These are phyloP conservation scores for Cheiracanthium punctorium DNA, from an alignment of 2,888 invertebrate species.

Conservation along the genomic window DNA sequence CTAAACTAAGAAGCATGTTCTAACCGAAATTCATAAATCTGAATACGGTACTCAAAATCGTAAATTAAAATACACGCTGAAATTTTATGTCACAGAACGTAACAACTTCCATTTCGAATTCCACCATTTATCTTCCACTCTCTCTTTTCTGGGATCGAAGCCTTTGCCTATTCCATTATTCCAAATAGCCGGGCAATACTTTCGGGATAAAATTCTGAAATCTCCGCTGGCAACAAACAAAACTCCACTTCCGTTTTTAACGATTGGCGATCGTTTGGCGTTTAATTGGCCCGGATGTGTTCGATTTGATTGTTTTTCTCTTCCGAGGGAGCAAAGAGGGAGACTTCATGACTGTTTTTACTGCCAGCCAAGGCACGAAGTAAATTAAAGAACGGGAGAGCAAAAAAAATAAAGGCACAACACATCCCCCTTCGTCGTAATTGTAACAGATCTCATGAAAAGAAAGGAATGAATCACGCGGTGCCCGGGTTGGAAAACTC, in stretches of 20 bases:
- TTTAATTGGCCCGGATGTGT: constrained; percentile 69
- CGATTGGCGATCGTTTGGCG: constrained; percentile 67
- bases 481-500: constrained; percentile 29
- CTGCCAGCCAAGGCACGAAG: constrained; percentile 35
- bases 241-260: constrained; percentile 68
- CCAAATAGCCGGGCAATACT: background rate
- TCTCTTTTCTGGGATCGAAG: too few relatives aligned
- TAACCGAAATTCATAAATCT: background rate
- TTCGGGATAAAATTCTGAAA: constrained; percentile 48
- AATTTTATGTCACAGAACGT: background rate
- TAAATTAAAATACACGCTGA: background rate
- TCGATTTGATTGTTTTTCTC: constrained; percentile 65
- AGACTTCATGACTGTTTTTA: constrained; percentile 68
- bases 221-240: constrained; percentile 40
- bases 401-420: too few relatives aligned
- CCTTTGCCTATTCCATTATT: constrained; percentile 2
- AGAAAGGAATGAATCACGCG: constrained; percentile 66
- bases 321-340: constrained; percentile 4
- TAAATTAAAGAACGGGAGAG: constrained; percentile 66
- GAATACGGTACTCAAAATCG: background rate
- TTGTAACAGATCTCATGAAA: constrained; percentile 70
- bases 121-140: background rate
- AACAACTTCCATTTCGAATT: constrained; percentile 8
- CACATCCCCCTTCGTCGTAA: constrained; percentile 40
- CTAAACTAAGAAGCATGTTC: too few relatives aligned